These are phyloP conservation scores for Phortica variegata DNA, from an alignment of 1,140 invertebrate genomes.

Conservation along the genomic window DNA sequence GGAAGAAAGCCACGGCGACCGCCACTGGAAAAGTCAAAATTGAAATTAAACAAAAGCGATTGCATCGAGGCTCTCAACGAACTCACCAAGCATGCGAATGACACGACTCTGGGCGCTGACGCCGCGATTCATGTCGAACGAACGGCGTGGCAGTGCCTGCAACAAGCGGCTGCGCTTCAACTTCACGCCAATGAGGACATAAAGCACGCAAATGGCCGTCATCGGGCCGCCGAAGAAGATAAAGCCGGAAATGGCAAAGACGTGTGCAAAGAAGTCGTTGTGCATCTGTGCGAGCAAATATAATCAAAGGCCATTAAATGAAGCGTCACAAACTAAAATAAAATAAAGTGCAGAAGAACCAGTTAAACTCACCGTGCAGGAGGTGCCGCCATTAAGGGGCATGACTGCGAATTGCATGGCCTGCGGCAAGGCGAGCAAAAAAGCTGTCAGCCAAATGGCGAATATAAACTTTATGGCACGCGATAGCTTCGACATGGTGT, in stretches of 20 bases:
- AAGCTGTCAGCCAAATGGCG: conserved; percentile 70
- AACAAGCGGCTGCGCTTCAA: conserved; percentile 61
- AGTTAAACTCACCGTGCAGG: conserved; percentile 57
- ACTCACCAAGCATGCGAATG: conserved; percentile 69
- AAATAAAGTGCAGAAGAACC: neutral
- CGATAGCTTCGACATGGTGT: conserved; percentile 82
- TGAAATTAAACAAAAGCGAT: conserved; percentile 2
- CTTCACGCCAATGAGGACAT: conserved; percentile 79
- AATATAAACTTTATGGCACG: conserved; percentile 73
- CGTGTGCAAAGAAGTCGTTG: conserved; percentile 67
- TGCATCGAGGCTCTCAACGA: no score
- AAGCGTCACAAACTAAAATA: neutral
- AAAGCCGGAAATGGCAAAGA: conserved; percentile 81
- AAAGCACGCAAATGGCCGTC: conserved; percentile 80
- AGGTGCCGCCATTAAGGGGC: conserved; percentile 57
- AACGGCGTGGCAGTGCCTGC: conserved; percentile 43
- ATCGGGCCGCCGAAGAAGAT: conserved; percentile 85
- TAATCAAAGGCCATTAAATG: neutral
- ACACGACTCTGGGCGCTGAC: conserved; percentile 63
- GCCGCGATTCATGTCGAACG: conserved; percentile 46
- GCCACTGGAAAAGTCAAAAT: conserved; percentile 70
- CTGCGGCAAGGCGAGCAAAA: conserved; percentile 77
- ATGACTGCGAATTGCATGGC: conserved; percentile 72
- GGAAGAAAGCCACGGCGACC: conserved; percentile 90
- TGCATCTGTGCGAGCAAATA: conserved; percentile 56